phyloP scores from a whole-genome alignment of 2,888 invertebrate species.

The Meganola albula region DNA sequence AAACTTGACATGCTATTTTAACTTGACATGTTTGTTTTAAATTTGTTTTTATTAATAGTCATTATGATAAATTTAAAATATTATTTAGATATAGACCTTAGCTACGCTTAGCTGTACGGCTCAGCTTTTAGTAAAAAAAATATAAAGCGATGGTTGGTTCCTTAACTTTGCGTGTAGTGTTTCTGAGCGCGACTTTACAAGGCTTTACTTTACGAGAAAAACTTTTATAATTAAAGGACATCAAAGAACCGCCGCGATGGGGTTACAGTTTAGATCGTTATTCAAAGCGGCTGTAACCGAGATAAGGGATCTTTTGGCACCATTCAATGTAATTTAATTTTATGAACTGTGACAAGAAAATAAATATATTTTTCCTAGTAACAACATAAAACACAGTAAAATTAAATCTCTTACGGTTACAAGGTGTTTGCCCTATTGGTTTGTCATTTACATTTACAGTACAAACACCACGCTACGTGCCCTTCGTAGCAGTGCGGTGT shows the following conservation, averaged over 20 bases:
- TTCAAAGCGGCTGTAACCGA: slow-evolving; percentile 68
- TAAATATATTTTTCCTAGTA: slow-evolving; percentile 49
- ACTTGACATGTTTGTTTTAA: no score
- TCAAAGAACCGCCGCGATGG: slow-evolving; percentile 69
- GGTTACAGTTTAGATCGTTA: slow-evolving; percentile 73
- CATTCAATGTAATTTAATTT: slow-evolving; percentile 64
- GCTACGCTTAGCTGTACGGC: no score
- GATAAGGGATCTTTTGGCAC: slow-evolving; percentile 68
- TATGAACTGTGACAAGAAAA: slow-evolving; percentile 55
- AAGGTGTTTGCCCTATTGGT: neutral
- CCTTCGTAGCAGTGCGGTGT: slow-evolving; percentile 7
- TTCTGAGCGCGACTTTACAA: slow-evolving; percentile 42
- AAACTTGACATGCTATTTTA: no score
- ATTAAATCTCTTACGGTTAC: neutral
- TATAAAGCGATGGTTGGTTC: slow-evolving; percentile 30
- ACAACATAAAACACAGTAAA: no score
- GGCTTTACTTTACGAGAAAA: slow-evolving; percentile 63
- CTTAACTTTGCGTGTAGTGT: slow-evolving; percentile 33
- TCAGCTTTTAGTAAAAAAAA: slow-evolving; percentile 27
- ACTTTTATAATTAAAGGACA: slow-evolving; percentile 76
- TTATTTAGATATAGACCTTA: no score
- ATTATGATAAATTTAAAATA: no score
- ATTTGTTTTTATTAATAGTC: no score
- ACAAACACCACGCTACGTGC: slow-evolving; percentile 21
- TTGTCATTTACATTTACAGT: slow-evolving; percentile 2